phyloP scores from a whole-genome alignment of 2,888 invertebrate species.

The Podotricha telesiphe region DNA sequence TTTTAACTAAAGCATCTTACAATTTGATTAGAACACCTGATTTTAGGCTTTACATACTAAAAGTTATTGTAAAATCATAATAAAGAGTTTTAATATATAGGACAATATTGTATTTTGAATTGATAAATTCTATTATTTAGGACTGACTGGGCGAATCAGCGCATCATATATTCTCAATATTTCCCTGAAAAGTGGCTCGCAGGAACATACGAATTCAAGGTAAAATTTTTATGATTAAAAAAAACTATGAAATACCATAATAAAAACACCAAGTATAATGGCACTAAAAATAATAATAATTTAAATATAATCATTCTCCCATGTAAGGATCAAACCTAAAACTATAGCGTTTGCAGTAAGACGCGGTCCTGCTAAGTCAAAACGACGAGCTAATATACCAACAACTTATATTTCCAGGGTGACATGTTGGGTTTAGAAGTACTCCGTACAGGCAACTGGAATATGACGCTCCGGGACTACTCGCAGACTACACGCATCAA shows the following conservation, averaged over 20 bases:
- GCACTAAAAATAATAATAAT: too few species aligned
- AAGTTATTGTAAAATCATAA: too few species aligned
- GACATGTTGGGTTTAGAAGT: conserved; percentile 85
- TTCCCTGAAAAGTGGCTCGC: conserved; percentile 91
- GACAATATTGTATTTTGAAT: not conserved
- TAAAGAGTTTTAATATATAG: too few species aligned
- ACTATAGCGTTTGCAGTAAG: too few species aligned
- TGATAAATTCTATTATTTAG: conserved; percentile 63
- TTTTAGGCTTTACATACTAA: too few species aligned
- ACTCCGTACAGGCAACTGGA: conserved; percentile 88
- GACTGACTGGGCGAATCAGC: conserved; percentile 85
- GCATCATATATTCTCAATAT: conserved; percentile 90
- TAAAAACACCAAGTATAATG: too few species aligned
- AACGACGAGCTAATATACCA: too few species aligned
- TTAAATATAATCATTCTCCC: too few species aligned
- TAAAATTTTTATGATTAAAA: conserved; percentile 42
- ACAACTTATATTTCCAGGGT: conserved; percentile 62
- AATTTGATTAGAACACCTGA: too few species aligned
- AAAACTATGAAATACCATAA: not conserved
- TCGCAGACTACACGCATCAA: conserved; percentile 87
- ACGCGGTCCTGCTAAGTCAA: too few species aligned
- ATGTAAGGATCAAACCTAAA: too few species aligned
- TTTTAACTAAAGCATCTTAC: too few species aligned
- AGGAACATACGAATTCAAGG: conserved; percentile 83
- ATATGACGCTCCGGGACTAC: conserved; percentile 88